phyloP scores from a whole-genome alignment of 2,888 invertebrate genomes.

The Hemistola chrysoprasaria region DNA sequence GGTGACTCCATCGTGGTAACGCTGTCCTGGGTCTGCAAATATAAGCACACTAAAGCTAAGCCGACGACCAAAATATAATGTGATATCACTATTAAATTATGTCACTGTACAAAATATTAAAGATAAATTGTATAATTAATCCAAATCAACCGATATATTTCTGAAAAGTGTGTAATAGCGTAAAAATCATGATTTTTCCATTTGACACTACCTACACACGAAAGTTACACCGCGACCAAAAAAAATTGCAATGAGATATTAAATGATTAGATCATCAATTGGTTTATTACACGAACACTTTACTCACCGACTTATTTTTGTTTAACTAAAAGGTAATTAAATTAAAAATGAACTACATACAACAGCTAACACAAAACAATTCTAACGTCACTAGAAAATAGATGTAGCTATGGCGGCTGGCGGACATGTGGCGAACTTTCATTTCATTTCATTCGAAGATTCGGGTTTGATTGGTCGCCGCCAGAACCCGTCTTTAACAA shows the following conservation, averaged over 20 bases:
- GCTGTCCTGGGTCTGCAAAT: slow-evolving; percentile 67
- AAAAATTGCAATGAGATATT: slow-evolving; percentile 55
- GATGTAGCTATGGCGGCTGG: slow-evolving; percentile 78
- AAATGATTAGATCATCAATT: slow-evolving; percentile 33
- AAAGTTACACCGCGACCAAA: slow-evolving; percentile 64
- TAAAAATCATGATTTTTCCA: slow-evolving; percentile 60
- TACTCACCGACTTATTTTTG: slow-evolving; percentile 67
- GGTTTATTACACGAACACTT: slow-evolving; percentile 37
- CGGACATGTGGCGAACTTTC: slow-evolving; percentile 79
- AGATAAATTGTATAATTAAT: slow-evolving; percentile 2
- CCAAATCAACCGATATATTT: slow-evolving; percentile 5
- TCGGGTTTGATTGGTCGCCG: slow-evolving; percentile 26
- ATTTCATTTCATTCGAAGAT: slow-evolving; percentile 48
- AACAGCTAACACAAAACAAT: slow-evolving; percentile 72
- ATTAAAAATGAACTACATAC: slow-evolving; percentile 65
- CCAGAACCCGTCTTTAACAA: too few species aligned
- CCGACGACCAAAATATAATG: slow-evolving; percentile 31
- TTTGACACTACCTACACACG: slow-evolving; percentile 62
- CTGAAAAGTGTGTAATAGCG: slow-evolving; percentile 39
- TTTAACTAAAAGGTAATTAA: slow-evolving; percentile 69
- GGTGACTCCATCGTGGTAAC: slow-evolving; percentile 84
- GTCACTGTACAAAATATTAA: slow-evolving; percentile 3
- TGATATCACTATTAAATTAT: slow-evolving; percentile 8
- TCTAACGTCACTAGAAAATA: slow-evolving; percentile 75
- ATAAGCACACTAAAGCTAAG: slow-evolving; percentile 30